Evolutionary conservation across 2,113 vertebrate genomes (phyloP).

Genomic region (Pangasianodon hypophthalmus): DNA sequence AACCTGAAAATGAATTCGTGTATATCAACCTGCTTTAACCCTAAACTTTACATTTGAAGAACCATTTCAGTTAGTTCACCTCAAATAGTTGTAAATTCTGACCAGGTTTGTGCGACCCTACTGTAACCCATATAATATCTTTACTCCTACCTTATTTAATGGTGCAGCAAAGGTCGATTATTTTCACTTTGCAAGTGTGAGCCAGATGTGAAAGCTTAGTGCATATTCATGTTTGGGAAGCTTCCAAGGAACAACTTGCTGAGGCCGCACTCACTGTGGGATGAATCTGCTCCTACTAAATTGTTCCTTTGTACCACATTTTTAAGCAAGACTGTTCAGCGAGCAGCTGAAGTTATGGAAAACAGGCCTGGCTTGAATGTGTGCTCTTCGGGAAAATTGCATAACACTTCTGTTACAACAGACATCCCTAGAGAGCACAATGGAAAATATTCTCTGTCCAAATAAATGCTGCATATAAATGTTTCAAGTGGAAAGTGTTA

Average conservation of each 20-base stretch:
- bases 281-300: slow-evolving; percentile 18
- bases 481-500: not conserved
- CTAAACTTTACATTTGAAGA: not conserved
- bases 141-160: slow-evolving; percentile 16
- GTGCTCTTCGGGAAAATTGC: slow-evolving; percentile 9
- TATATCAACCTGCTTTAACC: not conserved
- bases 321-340: not conserved
- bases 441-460: not conserved
- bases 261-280: not conserved
- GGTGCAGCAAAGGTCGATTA: slow-evolving; percentile 28
- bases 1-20: not conserved
- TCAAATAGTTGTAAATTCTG: not conserved
- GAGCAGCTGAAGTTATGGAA: not conserved
- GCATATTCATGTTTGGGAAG: slow-evolving; percentile 16
- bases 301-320: slow-evolving; percentile 24
- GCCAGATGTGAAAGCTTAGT: slow-evolving; percentile 38
- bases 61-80: not conserved
- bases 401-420: slow-evolving; percentile 5
- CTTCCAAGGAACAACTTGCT: slow-evolving; percentile 33
- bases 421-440: not conserved
- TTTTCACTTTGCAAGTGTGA: slow-evolving; percentile 9
- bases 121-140: not conserved
- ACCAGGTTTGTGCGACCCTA: not conserved
- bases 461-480: not conserved
- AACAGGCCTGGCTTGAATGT: not conserved